Evolutionary conservation across 1,140 invertebrate species (phyloP), one percentile per base, ranked within the genome.

Genomic region (Limonius californicus): DNA sequence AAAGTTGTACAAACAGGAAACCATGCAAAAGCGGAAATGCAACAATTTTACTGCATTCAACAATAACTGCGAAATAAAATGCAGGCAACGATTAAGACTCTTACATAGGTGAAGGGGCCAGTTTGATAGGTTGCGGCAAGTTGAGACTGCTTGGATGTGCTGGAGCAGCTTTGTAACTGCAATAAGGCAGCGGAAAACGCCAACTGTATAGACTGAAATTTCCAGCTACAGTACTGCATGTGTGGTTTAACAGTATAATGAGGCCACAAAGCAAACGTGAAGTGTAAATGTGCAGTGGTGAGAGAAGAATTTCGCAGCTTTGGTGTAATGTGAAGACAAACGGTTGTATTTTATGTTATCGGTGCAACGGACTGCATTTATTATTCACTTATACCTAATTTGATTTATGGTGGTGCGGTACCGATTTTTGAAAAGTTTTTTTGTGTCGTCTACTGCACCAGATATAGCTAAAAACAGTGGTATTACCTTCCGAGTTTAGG

Each of bases 171-270:
- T 89, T 90, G 83, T 89, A 89, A 82, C 86, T 88, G 86, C 89
- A 92, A 91, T 92, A 91, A 84, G 89, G 89, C 85, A 91, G 88
- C 82, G 90, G 90, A 85, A 92, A 92, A 83, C 89, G 89, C 90
- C 90, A 92, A 89, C 89, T 89, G 84, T 91, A 91, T 85, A 91
- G 86, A 90, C 89, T 92, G 88, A 84, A 84, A 85, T 79, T 80
- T 62, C 59, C 67, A 74, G 66, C 56, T 66, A 66, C 59, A 66
- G 59, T 62, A 58, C 55, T 59, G 62, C 66, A 57, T 67, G 60
- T 61, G 50, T 20, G 15, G 42, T 45, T n/a, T 6, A 45, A 18
- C 14, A n/a, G 16, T n/a, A 45, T 15, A 15, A 6, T 45, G 16
- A 4, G 42, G 42, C 42, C 39, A 15, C 14, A 35, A 60, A 60